phyloP scores from a whole-genome alignment of 2,797 vertebrate genomes.

The Channa striata region DNA sequence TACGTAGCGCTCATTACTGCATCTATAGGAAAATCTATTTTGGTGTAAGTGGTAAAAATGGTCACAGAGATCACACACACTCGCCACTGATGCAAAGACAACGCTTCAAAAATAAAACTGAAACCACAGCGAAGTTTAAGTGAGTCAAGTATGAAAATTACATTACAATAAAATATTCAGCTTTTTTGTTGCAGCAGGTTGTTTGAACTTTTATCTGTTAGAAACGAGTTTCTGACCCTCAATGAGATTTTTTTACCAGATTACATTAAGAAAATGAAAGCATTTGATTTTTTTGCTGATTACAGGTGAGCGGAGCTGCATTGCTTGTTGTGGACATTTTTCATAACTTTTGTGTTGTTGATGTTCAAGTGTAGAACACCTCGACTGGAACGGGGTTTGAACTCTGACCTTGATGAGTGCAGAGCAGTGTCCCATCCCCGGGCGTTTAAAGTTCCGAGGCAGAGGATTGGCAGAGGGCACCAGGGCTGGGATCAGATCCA shows the following conservation, averaged over 20 bases:
- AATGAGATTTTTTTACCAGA: too few relatives aligned
- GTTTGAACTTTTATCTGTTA: too few relatives aligned
- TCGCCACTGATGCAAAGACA: background rate
- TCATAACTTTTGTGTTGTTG: too few relatives aligned
- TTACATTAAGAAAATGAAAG: too few relatives aligned
- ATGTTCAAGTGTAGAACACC: too few relatives aligned
- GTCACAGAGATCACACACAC: background rate
- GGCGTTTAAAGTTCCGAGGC: conserved; percentile 67
- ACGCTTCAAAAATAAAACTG: background rate
- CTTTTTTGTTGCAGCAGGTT: too few relatives aligned
- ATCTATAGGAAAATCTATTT: background rate
- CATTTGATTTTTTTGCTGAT: too few relatives aligned
- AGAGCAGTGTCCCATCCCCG: conserved; percentile 95
- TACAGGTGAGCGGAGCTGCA: too few relatives aligned
- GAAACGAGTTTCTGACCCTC: too few relatives aligned
- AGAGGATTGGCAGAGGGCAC: conserved; percentile 46
- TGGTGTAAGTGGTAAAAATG: background rate
- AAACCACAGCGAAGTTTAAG: background rate
- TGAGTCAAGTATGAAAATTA: too few relatives aligned
- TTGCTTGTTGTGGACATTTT: too few relatives aligned
- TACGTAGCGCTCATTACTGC: background rate
- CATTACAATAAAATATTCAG: too few relatives aligned
- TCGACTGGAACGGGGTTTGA: background rate
- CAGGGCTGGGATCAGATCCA: conserved; percentile 92
- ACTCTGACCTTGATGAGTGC: conserved; percentile 93